A percentile compares a stretch with the other conserved stretches of the same genome.
phyloP scores from a whole-genome alignment of 2,797 vertebrate species.

The Limnodromus scolopaceus region DNA sequence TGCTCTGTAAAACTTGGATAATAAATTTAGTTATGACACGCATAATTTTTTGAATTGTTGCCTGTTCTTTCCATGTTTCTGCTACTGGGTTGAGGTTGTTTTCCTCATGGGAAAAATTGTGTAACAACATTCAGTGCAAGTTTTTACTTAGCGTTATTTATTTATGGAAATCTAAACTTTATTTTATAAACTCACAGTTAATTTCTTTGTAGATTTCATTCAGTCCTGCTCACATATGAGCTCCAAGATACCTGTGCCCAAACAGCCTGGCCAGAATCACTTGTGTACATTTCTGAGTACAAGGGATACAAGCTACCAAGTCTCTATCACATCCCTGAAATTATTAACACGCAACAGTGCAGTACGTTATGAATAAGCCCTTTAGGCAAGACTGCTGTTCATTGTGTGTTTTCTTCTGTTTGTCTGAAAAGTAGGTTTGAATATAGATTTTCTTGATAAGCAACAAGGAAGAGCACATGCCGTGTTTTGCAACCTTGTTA shows the following conservation, averaged over 20 bases:
- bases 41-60: background rate
- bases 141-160: background rate
- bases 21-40: background rate
- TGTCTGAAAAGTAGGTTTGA: background rate
- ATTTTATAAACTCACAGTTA: background rate
- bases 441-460: background rate
- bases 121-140: background rate
- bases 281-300: background rate
- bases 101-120: background rate
- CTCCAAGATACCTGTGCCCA: background rate
- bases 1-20: background rate
- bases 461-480: background rate
- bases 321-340: background rate
- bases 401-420: background rate
- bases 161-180: background rate
- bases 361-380: background rate
- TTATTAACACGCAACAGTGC: background rate
- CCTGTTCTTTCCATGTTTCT: background rate
- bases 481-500: background rate
- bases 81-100: background rate
- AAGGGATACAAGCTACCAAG: background rate
- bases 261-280: background rate
- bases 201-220: background rate
- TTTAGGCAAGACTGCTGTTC: background rate
- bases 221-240: background rate